Conservation (phyloP, 2,888 invertebrate genomes). For the Agonopterix subpropinquella region DNA sequence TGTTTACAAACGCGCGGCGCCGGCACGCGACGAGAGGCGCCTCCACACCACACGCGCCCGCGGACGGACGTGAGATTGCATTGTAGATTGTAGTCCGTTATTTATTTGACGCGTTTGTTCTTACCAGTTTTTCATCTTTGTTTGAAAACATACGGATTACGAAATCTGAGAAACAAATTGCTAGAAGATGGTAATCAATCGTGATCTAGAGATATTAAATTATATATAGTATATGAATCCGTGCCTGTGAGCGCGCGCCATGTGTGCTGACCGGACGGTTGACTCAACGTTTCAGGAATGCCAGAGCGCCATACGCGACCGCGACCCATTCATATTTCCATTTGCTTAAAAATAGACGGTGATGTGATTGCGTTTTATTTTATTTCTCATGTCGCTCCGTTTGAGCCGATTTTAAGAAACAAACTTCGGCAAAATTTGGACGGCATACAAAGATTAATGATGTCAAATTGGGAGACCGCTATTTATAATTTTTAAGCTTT, state of each 20-base stretch:
- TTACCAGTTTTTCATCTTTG: neutral
- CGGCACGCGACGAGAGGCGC: neutral
- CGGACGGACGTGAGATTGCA: no score
- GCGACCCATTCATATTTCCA: no score
- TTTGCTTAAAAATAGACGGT: neutral
- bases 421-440: neutral
- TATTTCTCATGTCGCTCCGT: neutral
- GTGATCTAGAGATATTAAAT: neutral
- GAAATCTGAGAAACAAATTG: neutral
- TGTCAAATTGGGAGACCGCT: no score
- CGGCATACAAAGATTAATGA: no score
- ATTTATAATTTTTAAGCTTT: no score
- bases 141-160: neutral
- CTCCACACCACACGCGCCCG: neutral
- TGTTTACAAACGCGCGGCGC: constrained; percentile 6
- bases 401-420: neutral
- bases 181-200: neutral
- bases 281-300: no score
- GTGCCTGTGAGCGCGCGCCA: neutral
- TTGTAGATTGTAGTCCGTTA: neutral
- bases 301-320: no score
- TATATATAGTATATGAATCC: neutral
- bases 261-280: neutral
- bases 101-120: neutral
- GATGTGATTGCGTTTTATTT: neutral